phyloP scores from a whole-genome alignment of 2,113 vertebrate species.

The Todiramphus saurophagus region DNA sequence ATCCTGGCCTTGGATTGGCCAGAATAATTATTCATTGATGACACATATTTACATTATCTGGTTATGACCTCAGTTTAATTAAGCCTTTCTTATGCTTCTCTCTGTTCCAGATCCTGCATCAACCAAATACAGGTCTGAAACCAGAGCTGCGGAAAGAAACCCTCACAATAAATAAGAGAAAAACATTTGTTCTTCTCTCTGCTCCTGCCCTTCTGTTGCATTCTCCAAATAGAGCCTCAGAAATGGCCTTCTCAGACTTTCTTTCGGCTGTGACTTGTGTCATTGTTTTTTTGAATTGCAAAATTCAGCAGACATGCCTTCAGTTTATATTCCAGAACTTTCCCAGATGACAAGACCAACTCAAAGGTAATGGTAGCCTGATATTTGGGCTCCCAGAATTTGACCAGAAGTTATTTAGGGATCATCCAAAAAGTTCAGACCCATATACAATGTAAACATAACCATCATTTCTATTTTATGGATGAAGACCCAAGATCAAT shows the following conservation, averaged over 20 bases:
- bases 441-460: background rate
- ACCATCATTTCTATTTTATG: background rate
- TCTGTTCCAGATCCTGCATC: background rate
- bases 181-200: background rate
- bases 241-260: background rate
- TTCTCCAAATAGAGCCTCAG: background rate
- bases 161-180: background rate
- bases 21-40: background rate
- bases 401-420: background rate
- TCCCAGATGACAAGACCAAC: background rate
- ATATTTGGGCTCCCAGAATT: background rate
- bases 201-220: background rate
- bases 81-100: background rate
- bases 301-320: background rate
- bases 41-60: background rate
- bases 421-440: background rate
- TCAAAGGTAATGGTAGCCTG: background rate
- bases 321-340: background rate
- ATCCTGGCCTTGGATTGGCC: background rate
- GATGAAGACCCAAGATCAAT: background rate
- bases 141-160: background rate
- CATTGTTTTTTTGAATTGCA: background rate
- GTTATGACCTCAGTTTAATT: background rate
- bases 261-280: background rate
- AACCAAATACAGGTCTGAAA: background rate